phyloP scores from a whole-genome alignment of 92 coral and sea anemone species.

The Palythoa grandiflora region DNA sequence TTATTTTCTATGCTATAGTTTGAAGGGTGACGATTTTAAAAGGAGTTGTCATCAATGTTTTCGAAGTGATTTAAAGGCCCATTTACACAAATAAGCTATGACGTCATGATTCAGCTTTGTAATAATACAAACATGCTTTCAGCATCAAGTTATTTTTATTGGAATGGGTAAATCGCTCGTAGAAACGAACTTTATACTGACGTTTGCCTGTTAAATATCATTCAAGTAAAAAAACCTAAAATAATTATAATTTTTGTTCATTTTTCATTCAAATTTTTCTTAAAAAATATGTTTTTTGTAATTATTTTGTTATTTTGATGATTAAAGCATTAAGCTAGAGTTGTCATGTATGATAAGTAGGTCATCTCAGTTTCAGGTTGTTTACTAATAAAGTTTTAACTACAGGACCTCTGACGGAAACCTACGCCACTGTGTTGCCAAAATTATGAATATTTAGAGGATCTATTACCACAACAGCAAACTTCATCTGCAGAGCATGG shows the following conservation, averaged over 20 bases:
- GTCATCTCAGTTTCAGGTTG: neutral
- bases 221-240: neutral
- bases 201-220: neutral
- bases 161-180: neutral
- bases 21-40: no score
- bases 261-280: neutral
- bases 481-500: neutral
- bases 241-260: neutral
- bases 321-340: neutral
- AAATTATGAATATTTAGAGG: constrained; percentile 52
- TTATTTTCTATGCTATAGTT: no score
- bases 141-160: no score
- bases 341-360: neutral
- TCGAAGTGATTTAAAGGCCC: neutral
- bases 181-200: neutral
- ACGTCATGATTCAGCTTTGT: constrained; percentile 1
- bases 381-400: neutral
- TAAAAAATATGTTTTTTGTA: neutral
- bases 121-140: no score
- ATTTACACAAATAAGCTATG: neutral
- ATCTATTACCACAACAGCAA: constrained; percentile 39
- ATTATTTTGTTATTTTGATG: neutral
- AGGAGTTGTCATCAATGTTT: no score
- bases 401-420: constrained; percentile 41
- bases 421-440: constrained; percentile 61